Conservation (phyloP, 64 coral and sea anemone genomes). For the Pachyseris speciosa region DNA sequence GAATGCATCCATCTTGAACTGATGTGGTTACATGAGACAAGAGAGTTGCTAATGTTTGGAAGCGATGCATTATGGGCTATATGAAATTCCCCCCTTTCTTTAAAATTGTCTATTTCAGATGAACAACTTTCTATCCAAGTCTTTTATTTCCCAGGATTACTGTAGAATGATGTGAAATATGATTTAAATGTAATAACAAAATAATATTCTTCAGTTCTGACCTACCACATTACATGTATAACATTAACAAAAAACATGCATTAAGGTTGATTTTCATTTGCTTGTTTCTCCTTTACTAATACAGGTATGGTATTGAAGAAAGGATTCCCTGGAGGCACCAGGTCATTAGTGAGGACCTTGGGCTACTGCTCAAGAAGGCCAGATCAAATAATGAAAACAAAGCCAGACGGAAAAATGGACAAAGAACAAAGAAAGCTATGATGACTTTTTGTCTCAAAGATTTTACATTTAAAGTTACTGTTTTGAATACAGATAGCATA, state of each 20-base stretch:
- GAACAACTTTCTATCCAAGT: neutral
- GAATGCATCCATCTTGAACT: constrained; percentile 45
- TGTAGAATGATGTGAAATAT: neutral
- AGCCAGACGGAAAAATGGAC: neutral
- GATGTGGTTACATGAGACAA: neutral
- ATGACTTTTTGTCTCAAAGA: neutral
- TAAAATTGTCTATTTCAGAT: neutral
- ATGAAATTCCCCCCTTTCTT: neutral
- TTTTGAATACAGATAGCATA: neutral
- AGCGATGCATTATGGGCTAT: neutral
- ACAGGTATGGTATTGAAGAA: constrained; percentile 1
- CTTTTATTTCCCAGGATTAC: constrained; percentile 10
- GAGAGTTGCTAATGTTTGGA: neutral
- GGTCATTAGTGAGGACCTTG: neutral
- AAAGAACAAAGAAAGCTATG: neutral
- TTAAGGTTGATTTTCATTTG: neutral
- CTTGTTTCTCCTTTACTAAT: neutral
- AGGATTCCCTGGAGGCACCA: neutral
- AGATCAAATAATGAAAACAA: neutral
- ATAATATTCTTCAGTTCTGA: neutral
- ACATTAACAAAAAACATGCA: neutral
- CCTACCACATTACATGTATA: neutral
- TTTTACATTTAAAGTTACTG: neutral
- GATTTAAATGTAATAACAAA: neutral
- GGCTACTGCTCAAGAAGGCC: neutral